Evolutionary conservation across 2,797 vertebrate genomes (phyloP), one percentile per base, ranked within the genome.

Genomic region (Phoebastria nigripes): DNA sequence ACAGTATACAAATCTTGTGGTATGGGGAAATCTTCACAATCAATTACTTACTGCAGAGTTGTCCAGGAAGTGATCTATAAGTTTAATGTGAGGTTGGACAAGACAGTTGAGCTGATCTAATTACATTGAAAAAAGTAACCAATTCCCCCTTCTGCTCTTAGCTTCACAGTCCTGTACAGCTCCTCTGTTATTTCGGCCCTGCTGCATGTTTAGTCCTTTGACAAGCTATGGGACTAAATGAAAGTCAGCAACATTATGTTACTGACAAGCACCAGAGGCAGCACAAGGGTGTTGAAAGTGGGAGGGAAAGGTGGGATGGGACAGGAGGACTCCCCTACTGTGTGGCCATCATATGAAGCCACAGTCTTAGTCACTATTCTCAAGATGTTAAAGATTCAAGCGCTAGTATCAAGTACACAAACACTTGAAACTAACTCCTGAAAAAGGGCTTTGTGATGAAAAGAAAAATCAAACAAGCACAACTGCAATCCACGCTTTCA

Each of bases 401-500:
- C 12, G 9, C 11, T 41, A 16, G 2, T 47, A 42, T 62, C 11
- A 63, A 59, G 3, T 26, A 28, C 19, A 55, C 3, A 46, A 72
- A 12, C 2, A 37, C 54, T 15, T 61, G 22, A 84, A 89, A 84
- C 1, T 25, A n/a, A 39, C 5, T 51, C 2, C 20, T 44, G 19
- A 52, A 79, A 79, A 92, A 37, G 15, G 6, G 0, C 4, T 87
- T 82, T 63, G 6, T 61, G n/a, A 69, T 56, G 44, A 82, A 94
- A 79, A 55, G 2, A 1, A 82, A 67, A 69, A 47, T 35, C 13
- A 59, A 85, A 59, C 8, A 17, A 47, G 6, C 15, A 31, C 5
- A 73, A 33, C 5, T 41, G 11, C 11, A 82, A 47, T 6, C 5
- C 6, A 12, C 0, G 0, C 3, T 42, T 61, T 66, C 33, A 47